Evolutionary conservation across 2,888 invertebrate species (phyloP).

Genomic region (Papilio demoleus): DNA sequence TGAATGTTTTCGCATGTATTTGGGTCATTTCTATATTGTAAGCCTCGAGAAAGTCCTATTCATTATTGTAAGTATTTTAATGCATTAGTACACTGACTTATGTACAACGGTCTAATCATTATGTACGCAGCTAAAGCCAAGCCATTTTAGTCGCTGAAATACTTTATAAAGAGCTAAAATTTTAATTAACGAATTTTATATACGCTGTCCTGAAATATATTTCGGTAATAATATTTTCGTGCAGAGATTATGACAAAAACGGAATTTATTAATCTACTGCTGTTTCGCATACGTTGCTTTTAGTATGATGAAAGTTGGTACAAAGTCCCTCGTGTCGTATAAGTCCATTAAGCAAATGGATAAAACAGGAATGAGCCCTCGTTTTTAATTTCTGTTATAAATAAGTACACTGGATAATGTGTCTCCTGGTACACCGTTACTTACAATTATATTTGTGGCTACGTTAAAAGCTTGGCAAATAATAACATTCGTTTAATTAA

Average conservation of each 20-base stretch:
- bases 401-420: slow-evolving; percentile 73
- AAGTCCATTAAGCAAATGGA: slow-evolving; percentile 82
- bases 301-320: slow-evolving; percentile 80
- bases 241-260: slow-evolving; percentile 54
- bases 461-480: slow-evolving; percentile 50
- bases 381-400: slow-evolving; percentile 79
- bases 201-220: slow-evolving; percentile 20
- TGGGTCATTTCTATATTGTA: neutral
- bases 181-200: slow-evolving; percentile 12
- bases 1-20: no score
- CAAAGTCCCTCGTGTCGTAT: slow-evolving; percentile 75
- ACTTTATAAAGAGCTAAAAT: neutral
- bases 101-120: neutral
- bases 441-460: slow-evolving; percentile 61
- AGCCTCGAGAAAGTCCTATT: neutral
- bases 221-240: slow-evolving; percentile 22
- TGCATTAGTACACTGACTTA: neutral
- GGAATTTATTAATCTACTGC: slow-evolving; percentile 78
- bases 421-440: slow-evolving; percentile 61
- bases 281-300: slow-evolving; percentile 79
- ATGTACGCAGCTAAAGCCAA: neutral
- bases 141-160: slow-evolving; percentile 8
- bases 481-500: slow-evolving; percentile 30
- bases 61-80: neutral
- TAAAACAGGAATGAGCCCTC: slow-evolving; percentile 75